Percentiles rank a stretch among this genome's conserved stretches.
phyloP scores from a whole-genome alignment of 2,888 invertebrate genomes.

The Oxystoma pomonae region DNA sequence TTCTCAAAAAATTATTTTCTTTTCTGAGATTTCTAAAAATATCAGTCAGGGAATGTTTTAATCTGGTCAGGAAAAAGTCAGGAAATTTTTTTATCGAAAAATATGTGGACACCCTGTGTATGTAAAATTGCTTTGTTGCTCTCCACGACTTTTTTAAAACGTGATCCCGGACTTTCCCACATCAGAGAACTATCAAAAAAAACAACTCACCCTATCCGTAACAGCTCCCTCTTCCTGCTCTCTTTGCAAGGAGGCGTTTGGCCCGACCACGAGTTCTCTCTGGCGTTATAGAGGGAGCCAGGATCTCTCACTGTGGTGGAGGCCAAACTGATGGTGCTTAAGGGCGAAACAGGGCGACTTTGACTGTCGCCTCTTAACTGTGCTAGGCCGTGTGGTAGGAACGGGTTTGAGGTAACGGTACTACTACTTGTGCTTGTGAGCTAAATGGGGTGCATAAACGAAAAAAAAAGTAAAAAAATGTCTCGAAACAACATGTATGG shows the following conservation, averaged over 20 bases:
- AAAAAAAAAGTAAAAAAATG: no score
- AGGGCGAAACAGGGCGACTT: constrained; percentile 10
- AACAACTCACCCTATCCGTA: constrained; percentile 5
- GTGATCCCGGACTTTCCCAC: no score
- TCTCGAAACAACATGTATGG: no score
- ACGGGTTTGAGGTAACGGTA: background rate
- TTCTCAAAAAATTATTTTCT: no score
- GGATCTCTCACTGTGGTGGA: background rate
- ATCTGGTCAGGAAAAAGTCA: no score
- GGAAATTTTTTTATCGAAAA: no score
- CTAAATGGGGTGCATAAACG: background rate
- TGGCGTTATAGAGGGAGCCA: background rate
- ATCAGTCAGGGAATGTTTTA: no score
- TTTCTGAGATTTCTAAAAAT: no score
- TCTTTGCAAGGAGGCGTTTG: constrained; percentile 39
- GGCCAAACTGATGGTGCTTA: background rate
- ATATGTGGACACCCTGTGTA: no score
- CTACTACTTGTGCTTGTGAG: background rate
- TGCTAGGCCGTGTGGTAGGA: background rate
- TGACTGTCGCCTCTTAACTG: background rate
- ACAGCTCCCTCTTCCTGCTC: background rate
- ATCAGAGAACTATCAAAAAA: no score
- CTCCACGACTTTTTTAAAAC: no score
- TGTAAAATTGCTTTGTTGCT: no score
- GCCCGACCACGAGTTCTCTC: constrained; percentile 38